These are phyloP conservation scores for Diprion similis DNA, from an alignment of 1,140 invertebrate genomes.

Conservation along the genomic window DNA sequence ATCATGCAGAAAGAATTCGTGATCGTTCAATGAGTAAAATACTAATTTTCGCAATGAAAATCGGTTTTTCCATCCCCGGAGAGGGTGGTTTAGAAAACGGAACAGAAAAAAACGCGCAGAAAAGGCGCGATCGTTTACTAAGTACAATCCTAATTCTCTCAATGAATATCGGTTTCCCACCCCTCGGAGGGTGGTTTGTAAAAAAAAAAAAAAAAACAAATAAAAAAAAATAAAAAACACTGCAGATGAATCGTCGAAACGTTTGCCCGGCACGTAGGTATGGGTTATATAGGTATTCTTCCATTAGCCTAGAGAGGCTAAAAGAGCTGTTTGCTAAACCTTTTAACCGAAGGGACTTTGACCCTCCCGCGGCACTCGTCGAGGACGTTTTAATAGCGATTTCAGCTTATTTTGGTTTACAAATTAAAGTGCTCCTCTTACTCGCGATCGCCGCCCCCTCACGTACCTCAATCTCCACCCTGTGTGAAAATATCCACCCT, in stretches of 20 bases:
- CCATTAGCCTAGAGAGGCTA: constrained; percentile 3
- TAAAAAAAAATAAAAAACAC: background rate
- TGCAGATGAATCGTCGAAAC: too few species aligned
- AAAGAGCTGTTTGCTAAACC: constrained; percentile 5
- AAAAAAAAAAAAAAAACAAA: background rate
- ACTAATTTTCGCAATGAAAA: too few species aligned
- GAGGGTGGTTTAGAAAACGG: too few species aligned
- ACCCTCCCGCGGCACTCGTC: background rate
- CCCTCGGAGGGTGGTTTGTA: background rate
- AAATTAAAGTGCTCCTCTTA: constrained; percentile 35
- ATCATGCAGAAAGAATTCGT: too few species aligned
- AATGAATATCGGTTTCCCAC: too few species aligned
- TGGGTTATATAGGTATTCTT: constrained; percentile 1
- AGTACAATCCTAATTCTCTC: too few species aligned
- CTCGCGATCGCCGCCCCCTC: constrained; percentile 21
- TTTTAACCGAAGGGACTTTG: constrained; percentile 2
- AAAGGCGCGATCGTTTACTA: too few species aligned
- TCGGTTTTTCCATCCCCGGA: too few species aligned
- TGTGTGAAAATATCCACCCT: background rate
- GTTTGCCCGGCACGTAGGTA: background rate
- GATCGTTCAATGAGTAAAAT: too few species aligned
- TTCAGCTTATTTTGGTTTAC: constrained; percentile 47
- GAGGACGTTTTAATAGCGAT: constrained; percentile 42
- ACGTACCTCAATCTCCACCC: constrained; percentile 16
- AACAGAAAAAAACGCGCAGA: too few species aligned